Conservation (phyloP, 1,140 invertebrate species). For the Papilio machaon region DNA sequence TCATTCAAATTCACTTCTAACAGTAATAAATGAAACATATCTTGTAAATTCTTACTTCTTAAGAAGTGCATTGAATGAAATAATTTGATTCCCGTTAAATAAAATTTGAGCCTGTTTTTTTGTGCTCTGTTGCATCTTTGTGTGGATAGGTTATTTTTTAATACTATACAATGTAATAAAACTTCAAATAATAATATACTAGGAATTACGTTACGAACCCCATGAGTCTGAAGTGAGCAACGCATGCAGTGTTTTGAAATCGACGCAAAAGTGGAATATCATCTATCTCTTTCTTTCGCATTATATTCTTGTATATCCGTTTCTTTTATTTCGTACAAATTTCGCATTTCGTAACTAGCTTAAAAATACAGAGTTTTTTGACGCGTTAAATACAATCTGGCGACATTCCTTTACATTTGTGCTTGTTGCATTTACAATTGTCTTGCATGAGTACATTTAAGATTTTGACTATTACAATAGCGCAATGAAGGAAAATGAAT, state of each 20-base stretch:
- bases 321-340: too few relatives aligned
- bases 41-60: not conserved
- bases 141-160: slow-evolving; percentile 77
- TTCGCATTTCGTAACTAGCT: slow-evolving; percentile 1
- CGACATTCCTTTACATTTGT: not conserved
- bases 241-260: not conserved
- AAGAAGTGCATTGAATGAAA: slow-evolving; percentile 50
- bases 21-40: not conserved
- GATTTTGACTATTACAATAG: not conserved
- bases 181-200: slow-evolving; percentile 6
- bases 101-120: slow-evolving; percentile 72
- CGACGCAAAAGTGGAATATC: not conserved
- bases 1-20: slow-evolving; percentile 50
- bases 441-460: not conserved
- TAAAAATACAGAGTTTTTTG: not conserved
- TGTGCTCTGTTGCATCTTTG: slow-evolving; percentile 69
- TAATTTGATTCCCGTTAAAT: slow-evolving; percentile 55
- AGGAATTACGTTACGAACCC: not conserved
- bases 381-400: not conserved
- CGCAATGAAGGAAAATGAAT: not conserved
- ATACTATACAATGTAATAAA: slow-evolving; percentile 51
- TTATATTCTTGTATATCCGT: not conserved
- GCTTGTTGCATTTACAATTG: not conserved
- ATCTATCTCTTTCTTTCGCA: not conserved
- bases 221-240: not conserved